Percentiles rank a stretch among this genome's conserved stretches.
Evolutionary conservation across 2,888 invertebrate species (phyloP).

Genomic region (Balanococcus diminutus): DNA sequence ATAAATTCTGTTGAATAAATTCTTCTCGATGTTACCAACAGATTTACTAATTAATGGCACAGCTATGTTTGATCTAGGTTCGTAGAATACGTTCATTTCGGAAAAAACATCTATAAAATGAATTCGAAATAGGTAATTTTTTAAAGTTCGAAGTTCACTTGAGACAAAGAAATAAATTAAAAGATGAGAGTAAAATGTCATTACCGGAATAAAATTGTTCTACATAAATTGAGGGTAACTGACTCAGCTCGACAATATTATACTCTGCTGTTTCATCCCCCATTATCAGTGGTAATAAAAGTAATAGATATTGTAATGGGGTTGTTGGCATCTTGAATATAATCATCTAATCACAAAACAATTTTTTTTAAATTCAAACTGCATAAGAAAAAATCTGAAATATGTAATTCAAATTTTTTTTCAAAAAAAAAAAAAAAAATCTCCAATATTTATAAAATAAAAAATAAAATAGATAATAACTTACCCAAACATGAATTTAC

Average conservation of each 20-base stretch:
- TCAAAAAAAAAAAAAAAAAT: no score
- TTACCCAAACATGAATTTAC: neutral
- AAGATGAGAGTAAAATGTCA: neutral
- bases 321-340: neutral
- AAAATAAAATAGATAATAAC: neutral
- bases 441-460: neutral
- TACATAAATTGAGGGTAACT: neutral
- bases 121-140: neutral
- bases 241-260: neutral
- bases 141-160: neutral
- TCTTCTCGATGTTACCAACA: neutral
- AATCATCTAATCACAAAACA: neutral
- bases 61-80: conserved; percentile 15
- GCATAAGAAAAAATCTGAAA: neutral
- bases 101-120: conserved; percentile 21
- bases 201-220: neutral
- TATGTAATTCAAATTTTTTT: neutral
- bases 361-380: no score
- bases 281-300: neutral
- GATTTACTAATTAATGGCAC: conserved; percentile 8
- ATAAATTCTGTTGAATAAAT: conserved; percentile 8
- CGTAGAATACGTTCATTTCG: conserved; percentile 35
- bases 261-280: neutral
- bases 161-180: no score
- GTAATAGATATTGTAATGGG: neutral